These are phyloP conservation scores for Macrotrachela quadricornifera DNA, from an alignment of 1,140 invertebrate species.

Conservation along the genomic window DNA sequence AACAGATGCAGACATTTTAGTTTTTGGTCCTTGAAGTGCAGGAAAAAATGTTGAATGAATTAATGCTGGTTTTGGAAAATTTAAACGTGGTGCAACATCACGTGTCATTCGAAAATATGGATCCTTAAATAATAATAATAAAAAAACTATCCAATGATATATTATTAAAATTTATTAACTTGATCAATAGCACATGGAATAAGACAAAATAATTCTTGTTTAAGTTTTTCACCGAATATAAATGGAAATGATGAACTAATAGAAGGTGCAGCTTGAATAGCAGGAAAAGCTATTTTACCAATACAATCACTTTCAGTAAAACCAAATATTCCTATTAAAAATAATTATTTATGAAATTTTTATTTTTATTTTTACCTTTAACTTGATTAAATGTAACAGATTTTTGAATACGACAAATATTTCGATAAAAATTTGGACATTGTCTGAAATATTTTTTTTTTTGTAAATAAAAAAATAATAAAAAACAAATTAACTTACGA, in stretches of 20 bases:
- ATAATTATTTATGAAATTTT: not conserved
- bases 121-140: slow-evolving; percentile 38
- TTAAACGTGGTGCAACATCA: slow-evolving; percentile 73
- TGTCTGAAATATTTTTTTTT: not conserved
- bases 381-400: slow-evolving; percentile 7
- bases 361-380: not conserved
- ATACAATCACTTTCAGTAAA: slow-evolving; percentile 81
- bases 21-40: slow-evolving; percentile 77
- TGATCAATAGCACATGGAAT: slow-evolving; percentile 99
- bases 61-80: slow-evolving; percentile 70
- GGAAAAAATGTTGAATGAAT: slow-evolving; percentile 86
- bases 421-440: slow-evolving; percentile 7
- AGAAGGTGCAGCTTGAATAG: slow-evolving; percentile 80
- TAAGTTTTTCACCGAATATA: slow-evolving; percentile 53
- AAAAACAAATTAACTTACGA: slow-evolving; percentile 37
- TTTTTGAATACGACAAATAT: slow-evolving; percentile 4
- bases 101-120: slow-evolving; percentile 96
- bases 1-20: slow-evolving; percentile 94
- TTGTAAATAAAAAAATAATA: too few species aligned
- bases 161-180: slow-evolving; percentile 22
- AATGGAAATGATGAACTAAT: slow-evolving; percentile 83
- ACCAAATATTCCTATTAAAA: slow-evolving; percentile 53
- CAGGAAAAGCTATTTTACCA: slow-evolving; percentile 88
- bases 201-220: slow-evolving; percentile 48
- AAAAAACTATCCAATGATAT: not conserved